Evolutionary conservation across 2,113 vertebrate genomes (phyloP).

Genomic region (Andinoacara biseriatus): DNA sequence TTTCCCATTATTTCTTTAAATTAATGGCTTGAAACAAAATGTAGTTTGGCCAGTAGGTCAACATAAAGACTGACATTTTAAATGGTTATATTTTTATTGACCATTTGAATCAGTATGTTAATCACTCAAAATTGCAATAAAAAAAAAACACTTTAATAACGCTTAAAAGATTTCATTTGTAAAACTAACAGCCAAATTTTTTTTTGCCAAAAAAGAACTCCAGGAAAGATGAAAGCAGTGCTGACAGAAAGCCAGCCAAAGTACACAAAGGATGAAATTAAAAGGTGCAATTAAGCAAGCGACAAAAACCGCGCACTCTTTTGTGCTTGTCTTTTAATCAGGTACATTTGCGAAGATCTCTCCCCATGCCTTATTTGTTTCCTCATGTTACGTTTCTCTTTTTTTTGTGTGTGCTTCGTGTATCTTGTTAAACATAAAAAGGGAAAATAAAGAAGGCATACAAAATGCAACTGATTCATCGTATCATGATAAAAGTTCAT

Average conservation of each 20-base stretch:
- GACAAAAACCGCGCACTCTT: neutral
- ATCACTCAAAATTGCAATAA: neutral
- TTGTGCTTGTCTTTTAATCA: neutral
- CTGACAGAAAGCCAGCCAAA: neutral
- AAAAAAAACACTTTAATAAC: neutral
- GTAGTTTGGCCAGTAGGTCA: too few relatives aligned
- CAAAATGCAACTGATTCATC: constrained; percentile 14
- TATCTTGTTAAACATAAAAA: neutral
- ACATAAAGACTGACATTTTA: too few relatives aligned
- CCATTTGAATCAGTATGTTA: neutral
- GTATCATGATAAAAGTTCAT: neutral
- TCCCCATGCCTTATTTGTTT: neutral
- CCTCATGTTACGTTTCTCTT: neutral
- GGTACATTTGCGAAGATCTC: neutral
- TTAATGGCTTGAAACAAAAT: neutral
- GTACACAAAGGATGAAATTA: neutral
- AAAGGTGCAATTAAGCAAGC: neutral
- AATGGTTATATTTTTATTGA: neutral
- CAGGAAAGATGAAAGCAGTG: neutral
- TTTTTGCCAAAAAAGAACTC: neutral
- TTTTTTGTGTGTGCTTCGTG: neutral
- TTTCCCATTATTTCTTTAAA: neutral
- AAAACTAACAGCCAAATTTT: neutral
- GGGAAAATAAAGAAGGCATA: neutral
- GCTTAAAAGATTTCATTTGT: neutral